Base-by-base conservation (phyloP, 2,888 invertebrate genomes). In the Brachylomia viminalis region DNA sequence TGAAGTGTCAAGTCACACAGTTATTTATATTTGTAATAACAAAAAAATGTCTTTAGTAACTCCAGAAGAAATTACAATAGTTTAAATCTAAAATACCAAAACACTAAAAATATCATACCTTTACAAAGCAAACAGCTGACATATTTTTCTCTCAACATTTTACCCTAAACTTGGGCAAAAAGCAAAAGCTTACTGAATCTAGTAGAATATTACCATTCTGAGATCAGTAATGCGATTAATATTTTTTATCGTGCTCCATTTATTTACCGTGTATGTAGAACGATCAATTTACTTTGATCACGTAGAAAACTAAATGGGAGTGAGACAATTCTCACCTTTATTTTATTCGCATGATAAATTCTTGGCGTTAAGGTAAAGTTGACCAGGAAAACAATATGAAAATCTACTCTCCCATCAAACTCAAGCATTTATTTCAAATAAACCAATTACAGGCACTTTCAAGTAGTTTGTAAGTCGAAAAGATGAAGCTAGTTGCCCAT, bases 281-380 rank as follows among this genome's bases (percentile, higher is more conserved):
- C 23, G 52, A 61, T 52, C 75, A 77, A 78, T 86, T 86, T 76
- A 86, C 77, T 76, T 72, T n/a, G 76, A 80, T 77, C 87, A 79
- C 78, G 61, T 80, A 76, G 56, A 61, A 23, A 72, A 61, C 47
- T 33, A 58, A 83, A 77, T 77, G 76, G 73, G 81, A 79, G 73
- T 72, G 81, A 73, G 75, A 85, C 69, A 77, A 79, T 85, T 87
- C 81, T 77, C 81, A 80, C 78, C 81, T 83, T 81, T 77, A 83
- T 72, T 86, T 87, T 79, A 79, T 77, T 77, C 65, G 59, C 73
- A 47, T 83, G 38, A 76, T 79, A 82, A 78, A 86, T 86, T 86
- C 87, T 79, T 82, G 33, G 13, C 2, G 66, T 86, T 86, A 86
- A 86, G 80, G 64, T 15, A 75, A 72, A 66, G 82, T 58, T 54